These are phyloP conservation scores for Percina caprodes DNA, from an alignment of 2,113 vertebrate genomes.

Conservation along the genomic window DNA sequence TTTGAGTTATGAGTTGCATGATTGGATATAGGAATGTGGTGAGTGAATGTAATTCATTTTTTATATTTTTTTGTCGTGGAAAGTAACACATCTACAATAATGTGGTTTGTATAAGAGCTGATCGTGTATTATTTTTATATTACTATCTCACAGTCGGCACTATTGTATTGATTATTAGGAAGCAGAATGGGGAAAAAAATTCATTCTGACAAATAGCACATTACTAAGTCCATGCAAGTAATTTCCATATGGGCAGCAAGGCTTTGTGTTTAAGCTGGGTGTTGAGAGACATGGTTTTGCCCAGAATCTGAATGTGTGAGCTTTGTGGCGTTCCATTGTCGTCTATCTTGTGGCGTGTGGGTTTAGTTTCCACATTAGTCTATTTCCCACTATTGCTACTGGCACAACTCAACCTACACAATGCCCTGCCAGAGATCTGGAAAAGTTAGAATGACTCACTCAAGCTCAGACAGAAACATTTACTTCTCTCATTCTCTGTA, in stretches of 20 bases:
- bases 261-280: slow-evolving; percentile 59
- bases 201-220: slow-evolving; percentile 32
- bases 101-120: slow-evolving; percentile 13
- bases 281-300: slow-evolving; percentile 67
- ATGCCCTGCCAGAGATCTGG: slow-evolving; percentile 82
- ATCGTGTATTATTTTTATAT: slow-evolving; percentile 5
- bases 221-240: slow-evolving; percentile 37
- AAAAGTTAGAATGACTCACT: slow-evolving; percentile 86
- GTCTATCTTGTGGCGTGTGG: slow-evolving; percentile 79
- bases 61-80: slow-evolving; percentile 19
- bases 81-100: slow-evolving; percentile 51
- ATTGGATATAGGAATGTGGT: slow-evolving; percentile 57
- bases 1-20: slow-evolving; percentile 45
- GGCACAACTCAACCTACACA: slow-evolving; percentile 67
- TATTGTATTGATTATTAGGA: slow-evolving; percentile 20
- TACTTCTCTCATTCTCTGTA: slow-evolving; percentile 65
- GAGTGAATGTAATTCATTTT: slow-evolving; percentile 44
- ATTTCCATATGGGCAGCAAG: slow-evolving; percentile 41
- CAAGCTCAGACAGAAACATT: slow-evolving; percentile 75
- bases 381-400: slow-evolving; percentile 83
- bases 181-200: slow-evolving; percentile 21
- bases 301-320: slow-evolving; percentile 62
- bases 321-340: slow-evolving; percentile 74
- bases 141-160: slow-evolving; percentile 8
- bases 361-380: slow-evolving; percentile 85